Evolutionary conservation across 2,888 invertebrate species (phyloP), one percentile per base, ranked within the genome.

Genomic region (Falcaria lacertinaria): DNA sequence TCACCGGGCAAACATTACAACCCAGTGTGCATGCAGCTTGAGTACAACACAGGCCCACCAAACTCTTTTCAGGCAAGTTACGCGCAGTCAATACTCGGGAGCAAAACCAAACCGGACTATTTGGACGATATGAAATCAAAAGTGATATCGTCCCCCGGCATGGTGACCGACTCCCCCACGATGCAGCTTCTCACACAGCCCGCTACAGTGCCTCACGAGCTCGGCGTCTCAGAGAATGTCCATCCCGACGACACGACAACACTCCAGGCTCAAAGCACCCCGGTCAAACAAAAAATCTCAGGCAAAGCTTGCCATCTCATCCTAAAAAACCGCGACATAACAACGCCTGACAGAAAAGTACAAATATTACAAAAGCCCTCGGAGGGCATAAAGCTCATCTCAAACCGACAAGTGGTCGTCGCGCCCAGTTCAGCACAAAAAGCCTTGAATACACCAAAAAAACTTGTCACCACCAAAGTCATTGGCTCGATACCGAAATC

Each of bases 41-140:
- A 88, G 17, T 86, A 82, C n/a, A n/a, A n/a, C 43, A 57, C 77
- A 2, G 85, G 79, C 1, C 74, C 87, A 0, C 87, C 87, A 3
- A 81, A 80, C 44, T 78, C 84, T 11, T 90, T 89, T 63, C 90
- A 90, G 62, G 88, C 89, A 8, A 87, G 76, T 49, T 90, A 89
- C 54, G 86, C 89, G 38, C 87, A 89, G 58, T 76, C 89, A 15
- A 63, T 87, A 47, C 59, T 87, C 52, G 80, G 80, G 19, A 66
- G 57, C 44, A 84, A 84, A 64, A 62, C 64, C n/a, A 85, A 84
- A 50, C 48, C 68, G 1, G 86, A 88, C 33, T 82, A 74, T 50
- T 58, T 75, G 50, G 86, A 83, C 16, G 81, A 81, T 34, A 57
- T 77, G 15, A 86, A 81, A 52, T 60, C 74, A 2, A 84, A 80